A percentile compares a stretch with the other conserved stretches of the same genome.
Conservation (phyloP, 2,888 invertebrate species). For the Notocelia uddmanniana region DNA sequence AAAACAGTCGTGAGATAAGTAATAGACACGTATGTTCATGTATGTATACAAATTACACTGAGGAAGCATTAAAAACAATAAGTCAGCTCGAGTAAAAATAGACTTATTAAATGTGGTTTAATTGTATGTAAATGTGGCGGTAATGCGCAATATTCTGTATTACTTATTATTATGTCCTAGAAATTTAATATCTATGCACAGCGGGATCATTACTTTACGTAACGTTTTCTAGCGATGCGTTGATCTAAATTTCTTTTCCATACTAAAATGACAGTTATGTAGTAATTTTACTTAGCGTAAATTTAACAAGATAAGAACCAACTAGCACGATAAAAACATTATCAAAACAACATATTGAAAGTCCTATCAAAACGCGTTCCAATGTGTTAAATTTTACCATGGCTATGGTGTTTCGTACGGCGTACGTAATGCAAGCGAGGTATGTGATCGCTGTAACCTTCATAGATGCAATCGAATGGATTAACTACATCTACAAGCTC, state of each 20-base stretch:
- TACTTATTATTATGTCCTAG: too few relatives aligned
- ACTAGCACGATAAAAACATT: too few relatives aligned
- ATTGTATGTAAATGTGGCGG: background rate
- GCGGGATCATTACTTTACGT: too few relatives aligned
- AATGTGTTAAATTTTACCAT: slow-evolving; percentile 18
- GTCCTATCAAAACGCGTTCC: background rate
- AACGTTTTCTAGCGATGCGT: too few relatives aligned
- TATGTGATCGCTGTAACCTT: slow-evolving; percentile 42
- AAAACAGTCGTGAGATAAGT: slow-evolving; percentile 55
- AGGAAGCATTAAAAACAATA: slow-evolving; percentile 57
- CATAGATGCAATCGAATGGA: slow-evolving; percentile 38
- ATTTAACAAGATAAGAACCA: too few relatives aligned
- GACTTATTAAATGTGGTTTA: slow-evolving; percentile 51
- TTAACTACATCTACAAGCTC: slow-evolving; percentile 36
- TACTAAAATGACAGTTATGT: too few relatives aligned
- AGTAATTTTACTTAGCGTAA: too few relatives aligned
- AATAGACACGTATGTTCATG: slow-evolving; percentile 48
- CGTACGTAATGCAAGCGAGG: slow-evolving; percentile 24
- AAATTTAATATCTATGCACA: too few relatives aligned
- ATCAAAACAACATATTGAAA: background rate
- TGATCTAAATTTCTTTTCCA: too few relatives aligned
- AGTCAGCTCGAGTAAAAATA: slow-evolving; percentile 54
- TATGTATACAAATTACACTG: slow-evolving; percentile 51
- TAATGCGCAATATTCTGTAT: background rate
- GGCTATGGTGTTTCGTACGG: slow-evolving; percentile 19